A percentile compares a stretch with the other conserved stretches of the same genome.
phyloP scores from a whole-genome alignment of 2,113 vertebrate genomes.

The Orthonyx spaldingii region DNA sequence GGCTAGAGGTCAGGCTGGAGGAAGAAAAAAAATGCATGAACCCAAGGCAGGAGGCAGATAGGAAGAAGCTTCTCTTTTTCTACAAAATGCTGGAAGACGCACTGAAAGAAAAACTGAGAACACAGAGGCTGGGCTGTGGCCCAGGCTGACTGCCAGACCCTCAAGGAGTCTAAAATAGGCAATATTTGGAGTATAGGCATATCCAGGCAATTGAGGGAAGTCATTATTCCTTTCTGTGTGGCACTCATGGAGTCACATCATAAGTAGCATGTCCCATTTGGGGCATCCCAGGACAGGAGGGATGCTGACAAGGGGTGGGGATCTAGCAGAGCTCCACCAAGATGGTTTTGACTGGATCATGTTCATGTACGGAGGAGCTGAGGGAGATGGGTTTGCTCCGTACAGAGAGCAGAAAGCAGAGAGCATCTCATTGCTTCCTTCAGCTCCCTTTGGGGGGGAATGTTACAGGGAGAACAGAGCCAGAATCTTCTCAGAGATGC shows the following conservation, averaged over 20 bases:
- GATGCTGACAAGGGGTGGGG: neutral
- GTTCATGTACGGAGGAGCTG: accelerated
- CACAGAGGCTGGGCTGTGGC: neutral
- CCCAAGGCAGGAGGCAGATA: neutral
- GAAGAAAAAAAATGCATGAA: neutral
- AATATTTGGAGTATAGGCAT: neutral
- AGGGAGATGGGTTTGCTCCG: neutral
- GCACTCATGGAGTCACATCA: neutral
- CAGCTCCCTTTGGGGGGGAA: neutral
- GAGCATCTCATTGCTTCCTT: neutral
- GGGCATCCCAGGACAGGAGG: neutral
- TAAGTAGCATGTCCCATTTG: accelerated
- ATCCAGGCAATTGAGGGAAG: neutral
- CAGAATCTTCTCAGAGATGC: neutral
- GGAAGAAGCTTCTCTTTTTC: neutral
- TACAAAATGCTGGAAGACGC: neutral
- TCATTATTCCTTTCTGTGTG: neutral
- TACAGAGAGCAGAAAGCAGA: neutral
- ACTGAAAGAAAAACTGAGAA: neutral
- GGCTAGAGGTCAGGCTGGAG: neutral
- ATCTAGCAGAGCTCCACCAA: neutral
- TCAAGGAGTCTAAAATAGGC: neutral
- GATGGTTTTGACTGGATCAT: neutral
- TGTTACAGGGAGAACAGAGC: neutral
- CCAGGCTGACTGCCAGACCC: neutral